These are phyloP conservation scores for Anastrepha obliqua DNA, from an alignment of 1,140 invertebrate genomes.

Conservation along the genomic window DNA sequence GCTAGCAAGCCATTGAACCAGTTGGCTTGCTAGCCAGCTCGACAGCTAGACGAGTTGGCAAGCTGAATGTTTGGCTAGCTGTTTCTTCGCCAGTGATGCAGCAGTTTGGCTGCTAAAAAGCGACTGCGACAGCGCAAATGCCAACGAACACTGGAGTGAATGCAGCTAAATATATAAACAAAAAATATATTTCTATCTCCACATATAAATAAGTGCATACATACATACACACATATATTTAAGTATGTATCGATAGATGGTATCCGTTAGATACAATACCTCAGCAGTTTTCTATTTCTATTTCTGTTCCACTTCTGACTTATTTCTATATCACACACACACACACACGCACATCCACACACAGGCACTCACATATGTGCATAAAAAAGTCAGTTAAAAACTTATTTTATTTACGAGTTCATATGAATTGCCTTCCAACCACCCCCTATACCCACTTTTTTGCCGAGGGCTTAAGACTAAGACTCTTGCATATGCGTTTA, in stretches of 20 bases:
- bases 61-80: not conserved
- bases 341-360: not conserved
- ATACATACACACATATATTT: not conserved
- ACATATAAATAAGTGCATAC: not conserved
- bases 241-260: not conserved
- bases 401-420: conserved; percentile 3
- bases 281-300: not conserved
- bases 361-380: not conserved
- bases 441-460: not conserved
- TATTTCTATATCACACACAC: not conserved
- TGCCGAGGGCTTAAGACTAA: not conserved
- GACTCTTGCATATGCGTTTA: not conserved
- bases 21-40: too few relatives aligned
- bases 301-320: not conserved
- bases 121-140: not conserved
- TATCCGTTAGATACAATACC: conserved; percentile 28
- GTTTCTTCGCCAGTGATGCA: not conserved
- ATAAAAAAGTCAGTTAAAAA: conserved; percentile 10
- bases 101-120: not conserved
- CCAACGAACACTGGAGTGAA: too few relatives aligned
- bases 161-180: too few relatives aligned
- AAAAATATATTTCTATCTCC: too few relatives aligned
- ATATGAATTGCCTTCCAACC: conserved; percentile 6
- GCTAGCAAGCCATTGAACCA: not conserved
- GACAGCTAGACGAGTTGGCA: not conserved